Evolutionary conservation across 2,888 invertebrate species (phyloP).

Genomic region (Eurytoma adleriae): DNA sequence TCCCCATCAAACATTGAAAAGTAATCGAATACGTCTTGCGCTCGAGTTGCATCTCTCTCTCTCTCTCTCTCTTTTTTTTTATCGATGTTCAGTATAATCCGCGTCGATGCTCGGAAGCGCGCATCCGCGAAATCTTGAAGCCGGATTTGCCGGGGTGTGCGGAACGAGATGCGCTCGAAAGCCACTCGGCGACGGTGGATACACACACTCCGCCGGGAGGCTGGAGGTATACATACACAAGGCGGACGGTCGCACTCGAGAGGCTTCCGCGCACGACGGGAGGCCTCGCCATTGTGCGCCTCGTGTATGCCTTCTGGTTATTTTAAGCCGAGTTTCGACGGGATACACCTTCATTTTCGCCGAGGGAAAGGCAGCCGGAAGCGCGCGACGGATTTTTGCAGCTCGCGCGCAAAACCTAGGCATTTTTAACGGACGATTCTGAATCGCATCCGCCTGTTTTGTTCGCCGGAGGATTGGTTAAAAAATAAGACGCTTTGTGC

Average conservation of each 20-base stretch:
- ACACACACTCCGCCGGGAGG: not conserved
- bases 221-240: not conserved
- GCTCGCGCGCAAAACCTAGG: no score
- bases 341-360: no score
- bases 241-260: constrained; percentile 6
- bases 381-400: no score
- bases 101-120: not conserved
- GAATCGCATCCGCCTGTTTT: no score
- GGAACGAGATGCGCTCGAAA: not conserved
- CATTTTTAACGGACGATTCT: no score
- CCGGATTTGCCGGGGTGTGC: constrained; percentile 1
- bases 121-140: not conserved
- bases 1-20: not conserved
- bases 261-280: constrained; percentile 13
- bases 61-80: not conserved
- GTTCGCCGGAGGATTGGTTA: no score
- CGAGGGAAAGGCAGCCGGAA: no score
- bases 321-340: no score
- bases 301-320: no score
- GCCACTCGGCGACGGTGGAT: no score
- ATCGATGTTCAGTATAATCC: constrained; percentile 9
- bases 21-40: constrained; percentile 13
- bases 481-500: no score
- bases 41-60: not conserved
- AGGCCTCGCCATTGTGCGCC: not conserved